Evolutionary conservation across 2,113 vertebrate genomes (phyloP).

Genomic region (Saiga tatarica): DNA sequence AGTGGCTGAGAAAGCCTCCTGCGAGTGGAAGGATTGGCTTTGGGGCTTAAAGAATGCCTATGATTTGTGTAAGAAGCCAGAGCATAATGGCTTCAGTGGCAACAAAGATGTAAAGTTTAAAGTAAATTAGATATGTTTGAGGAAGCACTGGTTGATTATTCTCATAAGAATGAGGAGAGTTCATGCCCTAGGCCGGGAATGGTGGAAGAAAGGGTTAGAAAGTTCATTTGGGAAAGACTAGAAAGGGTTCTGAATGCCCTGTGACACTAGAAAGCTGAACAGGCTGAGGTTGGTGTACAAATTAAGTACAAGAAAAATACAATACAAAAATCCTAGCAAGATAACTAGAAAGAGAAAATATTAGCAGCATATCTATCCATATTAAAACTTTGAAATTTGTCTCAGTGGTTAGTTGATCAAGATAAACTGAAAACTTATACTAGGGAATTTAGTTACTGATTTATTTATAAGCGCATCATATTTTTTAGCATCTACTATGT

Average conservation of each 20-base stretch:
- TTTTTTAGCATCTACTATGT: not conserved
- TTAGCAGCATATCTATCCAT: not conserved
- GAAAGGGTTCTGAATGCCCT: not conserved
- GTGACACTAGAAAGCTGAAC: not conserved
- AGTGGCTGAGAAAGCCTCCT: not conserved
- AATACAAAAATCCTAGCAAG: not conserved
- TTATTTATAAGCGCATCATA: not conserved
- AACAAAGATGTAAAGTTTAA: not conserved
- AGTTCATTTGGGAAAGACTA: not conserved
- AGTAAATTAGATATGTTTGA: not conserved
- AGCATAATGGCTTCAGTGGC: not conserved
- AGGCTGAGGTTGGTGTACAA: not conserved
- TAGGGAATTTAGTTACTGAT: not conserved
- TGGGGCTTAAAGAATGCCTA: not conserved
- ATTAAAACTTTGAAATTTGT: not conserved
- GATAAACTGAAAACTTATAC: not conserved
- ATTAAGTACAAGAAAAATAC: not conserved
- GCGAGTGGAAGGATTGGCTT: not conserved
- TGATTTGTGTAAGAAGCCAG: not conserved
- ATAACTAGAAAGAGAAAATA: not conserved
- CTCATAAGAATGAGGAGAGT: not conserved
- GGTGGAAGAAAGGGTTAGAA: not conserved
- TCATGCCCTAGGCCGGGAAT: not conserved
- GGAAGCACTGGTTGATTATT: not conserved
- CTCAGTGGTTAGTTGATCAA: not conserved